A percentile compares a stretch with the other conserved stretches of the same genome.
Conservation (phyloP, 2,888 invertebrate genomes). For the Torymus texanus region DNA sequence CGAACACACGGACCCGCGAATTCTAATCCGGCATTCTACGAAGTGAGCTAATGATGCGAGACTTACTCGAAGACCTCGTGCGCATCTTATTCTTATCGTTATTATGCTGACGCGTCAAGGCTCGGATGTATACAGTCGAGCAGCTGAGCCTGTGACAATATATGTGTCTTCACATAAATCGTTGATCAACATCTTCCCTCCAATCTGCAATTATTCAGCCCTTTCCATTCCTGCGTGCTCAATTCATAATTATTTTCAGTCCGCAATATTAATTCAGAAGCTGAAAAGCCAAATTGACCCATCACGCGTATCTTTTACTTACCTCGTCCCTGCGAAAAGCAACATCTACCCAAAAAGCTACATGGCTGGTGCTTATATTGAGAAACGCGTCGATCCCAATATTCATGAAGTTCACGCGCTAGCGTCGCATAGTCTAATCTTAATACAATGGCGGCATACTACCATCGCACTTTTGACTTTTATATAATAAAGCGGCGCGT, state of each 20-base stretch:
- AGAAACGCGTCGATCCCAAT: constrained; percentile 39
- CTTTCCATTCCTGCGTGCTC: constrained; percentile 9
- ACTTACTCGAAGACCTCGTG: too few species aligned
- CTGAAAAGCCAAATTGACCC: background rate
- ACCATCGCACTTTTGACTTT: constrained; percentile 44
- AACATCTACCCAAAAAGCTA: too few species aligned
- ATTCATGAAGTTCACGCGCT: constrained; percentile 45
- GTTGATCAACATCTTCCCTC: background rate
- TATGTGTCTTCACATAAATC: background rate
- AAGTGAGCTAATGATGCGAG: too few species aligned
- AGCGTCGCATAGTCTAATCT: background rate
- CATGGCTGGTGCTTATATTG: background rate
- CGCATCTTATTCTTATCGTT: too few species aligned
- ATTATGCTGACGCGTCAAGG: too few species aligned
- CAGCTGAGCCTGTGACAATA: too few species aligned
- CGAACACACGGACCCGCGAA: too few species aligned
- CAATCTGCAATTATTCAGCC: constrained; percentile 16
- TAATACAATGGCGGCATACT: constrained; percentile 12
- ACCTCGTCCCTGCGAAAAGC: too few species aligned
- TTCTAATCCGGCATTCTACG: too few species aligned
- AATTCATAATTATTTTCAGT: constrained; percentile 34
- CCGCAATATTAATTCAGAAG: constrained; percentile 40
- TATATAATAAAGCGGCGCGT: constrained; percentile 14
- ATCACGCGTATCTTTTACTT: background rate
- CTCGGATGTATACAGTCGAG: too few species aligned